Percentiles rank a stretch among this genome's conserved stretches.
These are phyloP conservation scores for Nyctalus aviator DNA, from an alignment of 2,797 vertebrate species.

Conservation along the genomic window DNA sequence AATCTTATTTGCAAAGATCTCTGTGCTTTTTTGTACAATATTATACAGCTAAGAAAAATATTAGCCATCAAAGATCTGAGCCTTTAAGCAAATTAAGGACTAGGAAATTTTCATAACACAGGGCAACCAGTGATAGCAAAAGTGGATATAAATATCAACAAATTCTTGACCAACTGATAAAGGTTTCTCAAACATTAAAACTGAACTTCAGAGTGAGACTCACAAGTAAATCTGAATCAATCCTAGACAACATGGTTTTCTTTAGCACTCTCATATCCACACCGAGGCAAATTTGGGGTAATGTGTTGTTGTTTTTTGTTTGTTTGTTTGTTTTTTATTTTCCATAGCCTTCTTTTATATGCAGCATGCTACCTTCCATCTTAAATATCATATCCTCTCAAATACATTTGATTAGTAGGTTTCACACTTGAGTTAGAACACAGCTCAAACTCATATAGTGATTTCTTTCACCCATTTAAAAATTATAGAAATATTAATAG, in stretches of 20 bases:
- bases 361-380: neutral
- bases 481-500: neutral
- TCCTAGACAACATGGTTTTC: neutral
- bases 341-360: neutral
- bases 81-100: slow-evolving; percentile 17
- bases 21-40: slow-evolving; percentile 47
- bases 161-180: neutral
- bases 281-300: neutral
- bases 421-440: neutral
- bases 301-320: neutral
- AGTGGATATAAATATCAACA: neutral
- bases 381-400: slow-evolving; percentile 24
- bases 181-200: neutral
- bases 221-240: neutral
- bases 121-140: neutral
- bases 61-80: slow-evolving; percentile 3
- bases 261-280: neutral
- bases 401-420: neutral
- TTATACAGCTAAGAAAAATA: slow-evolving; percentile 55
- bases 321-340: neutral
- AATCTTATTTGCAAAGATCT: slow-evolving; percentile 15
- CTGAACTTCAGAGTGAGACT: neutral
- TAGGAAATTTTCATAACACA: slow-evolving; percentile 26
- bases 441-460: neutral
- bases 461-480: neutral